Evolutionary conservation across 2,797 vertebrate genomes (phyloP).

Genomic region (Todus mexicanus): DNA sequence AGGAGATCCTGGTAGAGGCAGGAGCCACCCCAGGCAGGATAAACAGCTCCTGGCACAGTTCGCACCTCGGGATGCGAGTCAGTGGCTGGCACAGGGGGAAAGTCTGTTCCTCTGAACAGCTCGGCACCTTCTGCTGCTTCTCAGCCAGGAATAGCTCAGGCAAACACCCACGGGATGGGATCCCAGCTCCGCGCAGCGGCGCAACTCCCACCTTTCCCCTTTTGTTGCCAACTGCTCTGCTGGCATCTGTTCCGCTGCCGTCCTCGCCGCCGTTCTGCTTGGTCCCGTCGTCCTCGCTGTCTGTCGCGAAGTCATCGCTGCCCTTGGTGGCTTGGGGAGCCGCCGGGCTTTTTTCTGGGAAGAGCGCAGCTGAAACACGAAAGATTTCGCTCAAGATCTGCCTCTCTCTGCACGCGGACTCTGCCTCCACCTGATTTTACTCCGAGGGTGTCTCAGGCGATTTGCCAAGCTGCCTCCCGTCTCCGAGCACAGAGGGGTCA

Average conservation of each 20-base stretch:
- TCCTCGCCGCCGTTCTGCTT: background rate
- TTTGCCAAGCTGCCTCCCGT: background rate
- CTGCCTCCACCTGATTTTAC: background rate
- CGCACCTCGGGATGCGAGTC: background rate
- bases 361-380: slow-evolving; percentile 63
- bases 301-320: background rate
- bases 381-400: background rate
- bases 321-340: background rate
- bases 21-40: background rate
- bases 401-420: background rate
- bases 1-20: background rate
- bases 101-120: background rate
- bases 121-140: background rate
- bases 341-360: slow-evolving; percentile 45
- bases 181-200: rapidly evolving
- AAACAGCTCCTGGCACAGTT: background rate
- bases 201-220: slow-evolving; percentile 60
- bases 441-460: background rate
- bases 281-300: background rate
- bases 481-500: rapidly evolving
- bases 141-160: background rate
- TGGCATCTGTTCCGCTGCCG: background rate
- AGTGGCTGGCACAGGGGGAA: background rate
- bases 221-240: background rate
- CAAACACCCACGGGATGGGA: background rate